A percentile compares a stretch with the other conserved stretches of the same genome.
Evolutionary conservation across 2,113 vertebrate species (phyloP).

Genomic region (Aegotheles bennettii): DNA sequence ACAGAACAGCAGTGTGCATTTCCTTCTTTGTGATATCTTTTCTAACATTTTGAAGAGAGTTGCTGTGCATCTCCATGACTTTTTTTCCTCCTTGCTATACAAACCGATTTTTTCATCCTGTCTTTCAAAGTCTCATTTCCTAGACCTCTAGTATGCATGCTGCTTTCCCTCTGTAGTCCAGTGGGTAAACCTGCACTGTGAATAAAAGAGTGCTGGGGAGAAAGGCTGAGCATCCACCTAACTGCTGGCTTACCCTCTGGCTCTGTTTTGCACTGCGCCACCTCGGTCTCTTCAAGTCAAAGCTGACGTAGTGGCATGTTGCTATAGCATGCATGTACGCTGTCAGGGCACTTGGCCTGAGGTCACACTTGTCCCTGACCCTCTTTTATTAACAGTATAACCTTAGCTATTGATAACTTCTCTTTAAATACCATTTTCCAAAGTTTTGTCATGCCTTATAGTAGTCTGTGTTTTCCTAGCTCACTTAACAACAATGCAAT

Average conservation of each 20-base stretch:
- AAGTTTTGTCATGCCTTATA: neutral
- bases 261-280: neutral
- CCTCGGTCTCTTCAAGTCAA: neutral
- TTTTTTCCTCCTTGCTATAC: neutral
- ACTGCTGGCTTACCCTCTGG: neutral
- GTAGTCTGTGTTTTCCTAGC: neutral
- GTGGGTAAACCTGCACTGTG: neutral
- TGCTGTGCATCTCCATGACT: neutral
- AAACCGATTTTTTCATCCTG: neutral
- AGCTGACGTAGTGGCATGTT: neutral
- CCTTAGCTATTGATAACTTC: neutral
- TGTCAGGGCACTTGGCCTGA: neutral
- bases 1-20: neutral
- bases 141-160: neutral
- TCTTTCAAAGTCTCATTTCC: neutral
- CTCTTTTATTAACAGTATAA: neutral
- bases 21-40: neutral
- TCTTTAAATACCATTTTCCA: neutral
- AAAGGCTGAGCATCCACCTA: neutral
- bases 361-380: neutral
- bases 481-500: neutral
- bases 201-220: neutral
- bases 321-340: rapidly evolving
- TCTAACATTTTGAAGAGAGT: neutral
- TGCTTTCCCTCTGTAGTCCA: neutral